These are phyloP conservation scores for Eupithecia dodoneata DNA, from an alignment of 2,888 invertebrate species.

Conservation along the genomic window DNA sequence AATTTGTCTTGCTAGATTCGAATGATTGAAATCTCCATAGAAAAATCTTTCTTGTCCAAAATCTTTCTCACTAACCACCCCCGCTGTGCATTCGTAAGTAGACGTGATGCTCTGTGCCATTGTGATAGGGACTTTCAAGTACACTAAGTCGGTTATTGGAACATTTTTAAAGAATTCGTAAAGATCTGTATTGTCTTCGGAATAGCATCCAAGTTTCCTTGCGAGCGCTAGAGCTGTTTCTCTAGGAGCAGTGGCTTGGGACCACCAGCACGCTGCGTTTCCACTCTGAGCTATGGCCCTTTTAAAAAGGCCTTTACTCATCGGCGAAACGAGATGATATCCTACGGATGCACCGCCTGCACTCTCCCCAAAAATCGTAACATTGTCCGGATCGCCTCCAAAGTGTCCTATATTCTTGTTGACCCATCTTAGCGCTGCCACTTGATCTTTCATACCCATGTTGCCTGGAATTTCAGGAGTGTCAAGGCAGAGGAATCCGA, in stretches of 20 bases:
- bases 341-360: constrained; percentile 70
- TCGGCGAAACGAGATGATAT: constrained; percentile 69
- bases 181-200: constrained; percentile 50
- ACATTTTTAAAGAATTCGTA: constrained; percentile 51
- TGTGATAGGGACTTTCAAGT: constrained; percentile 41
- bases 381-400: constrained; percentile 66
- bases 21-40: constrained; percentile 50
- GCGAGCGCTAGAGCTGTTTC: constrained; percentile 65
- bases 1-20: constrained; percentile 74
- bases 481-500: constrained; percentile 60
- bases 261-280: constrained; percentile 81
- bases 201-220: constrained; percentile 52
- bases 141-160: constrained; percentile 46
- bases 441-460: constrained; percentile 72
- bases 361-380: constrained; percentile 74
- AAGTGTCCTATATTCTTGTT: constrained; percentile 64
- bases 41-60: constrained; percentile 58
- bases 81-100: constrained; percentile 40
- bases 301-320: constrained; percentile 70
- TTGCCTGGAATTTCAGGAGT: constrained; percentile 68
- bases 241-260: constrained; percentile 71
- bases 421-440: constrained; percentile 64
- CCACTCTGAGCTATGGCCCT: constrained; percentile 73
- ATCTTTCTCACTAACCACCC: constrained; percentile 53
- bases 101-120: constrained; percentile 42